Evolutionary conservation across 2,113 vertebrate species (phyloP), one percentile per base, ranked within the genome.

Genomic region (Pagrus major): DNA sequence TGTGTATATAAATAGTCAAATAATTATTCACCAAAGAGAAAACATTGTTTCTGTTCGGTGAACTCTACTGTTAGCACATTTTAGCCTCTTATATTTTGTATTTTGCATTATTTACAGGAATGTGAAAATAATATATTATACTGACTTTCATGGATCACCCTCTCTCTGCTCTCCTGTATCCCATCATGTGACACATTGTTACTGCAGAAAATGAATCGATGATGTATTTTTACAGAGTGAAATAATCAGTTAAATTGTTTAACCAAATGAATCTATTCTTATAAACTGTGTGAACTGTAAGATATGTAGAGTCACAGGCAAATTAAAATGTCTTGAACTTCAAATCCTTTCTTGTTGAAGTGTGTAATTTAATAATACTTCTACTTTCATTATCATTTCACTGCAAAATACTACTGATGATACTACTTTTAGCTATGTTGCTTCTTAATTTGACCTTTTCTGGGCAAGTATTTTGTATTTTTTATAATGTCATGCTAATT

Each of bases 61-160:
- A 67, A 71, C 33, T 21, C 5, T 59, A 33, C 61, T 61, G 41
- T 59, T 71, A 0, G 18, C 33, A 80, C 65, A 59, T 83, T 86
- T 80, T 84, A 76, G 18, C 60, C 44, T 63, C 18, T 71, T 69
- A 23, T 84, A 56, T 75, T 33, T 49, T 76, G 6, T 70, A 47
- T 81, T 82, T 67, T 79, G 1, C 7, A 39, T 79, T 84, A 76
- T 87, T 86, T 74, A 77, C 69, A 79, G 64, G 41, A 88, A 80
- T 71, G 46, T 78, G 41, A 81, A 84, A 83, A 77, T 90, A 91
- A 91, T 91, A 86, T 90, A 91, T 87, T 71, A 54, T 70, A 73
- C 46, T n/a, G 79, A 83, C 61, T 49, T 35, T 33, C 29, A 58
- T 33, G 33, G 46, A 60, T 63, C 9, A 71, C 39, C 51, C 56